Evolutionary conservation across 2,888 invertebrate species (phyloP).

Genomic region (Catocala fraxini): DNA sequence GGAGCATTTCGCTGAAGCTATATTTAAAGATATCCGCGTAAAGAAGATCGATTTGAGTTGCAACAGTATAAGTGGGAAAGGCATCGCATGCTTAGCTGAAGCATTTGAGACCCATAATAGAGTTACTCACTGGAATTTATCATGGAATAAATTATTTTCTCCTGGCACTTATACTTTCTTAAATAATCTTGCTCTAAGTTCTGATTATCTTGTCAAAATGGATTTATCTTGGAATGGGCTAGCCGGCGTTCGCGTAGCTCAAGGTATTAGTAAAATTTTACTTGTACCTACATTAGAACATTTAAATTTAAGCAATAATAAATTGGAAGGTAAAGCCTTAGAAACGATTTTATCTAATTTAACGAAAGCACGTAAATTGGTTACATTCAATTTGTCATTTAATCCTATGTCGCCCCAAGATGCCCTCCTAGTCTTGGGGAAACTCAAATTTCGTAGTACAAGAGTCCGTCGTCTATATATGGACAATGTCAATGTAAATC

Average conservation of each 20-base stretch:
- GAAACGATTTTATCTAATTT: slow-evolving; percentile 49
- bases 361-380: slow-evolving; percentile 58
- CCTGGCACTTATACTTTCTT: slow-evolving; percentile 58
- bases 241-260: slow-evolving; percentile 55
- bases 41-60: slow-evolving; percentile 63
- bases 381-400: slow-evolving; percentile 65
- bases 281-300: slow-evolving; percentile 53
- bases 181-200: slow-evolving; percentile 56
- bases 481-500: slow-evolving; percentile 65
- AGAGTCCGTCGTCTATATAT: slow-evolving; percentile 62
- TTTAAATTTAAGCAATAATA: slow-evolving; percentile 70
- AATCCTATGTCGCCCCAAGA: slow-evolving; percentile 68
- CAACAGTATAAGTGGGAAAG: slow-evolving; percentile 64
- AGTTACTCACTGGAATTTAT: slow-evolving; percentile 66
- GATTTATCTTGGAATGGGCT: slow-evolving; percentile 73
- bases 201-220: slow-evolving; percentile 56
- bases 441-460: slow-evolving; percentile 53
- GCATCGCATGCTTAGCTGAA: slow-evolving; percentile 55
- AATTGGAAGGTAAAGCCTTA: slow-evolving; percentile 59
- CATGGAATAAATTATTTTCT: slow-evolving; percentile 69
- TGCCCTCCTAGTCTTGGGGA: slow-evolving; percentile 57
- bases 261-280: slow-evolving; percentile 56
- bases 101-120: slow-evolving; percentile 65
- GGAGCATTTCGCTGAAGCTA: slow-evolving; percentile 55
- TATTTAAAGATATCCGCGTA: slow-evolving; percentile 59